Percentiles rank a stretch among this genome's conserved stretches.
These are phyloP conservation scores for Echeneis naucrates DNA, from an alignment of 2,797 vertebrate genomes.

Conservation along the genomic window DNA sequence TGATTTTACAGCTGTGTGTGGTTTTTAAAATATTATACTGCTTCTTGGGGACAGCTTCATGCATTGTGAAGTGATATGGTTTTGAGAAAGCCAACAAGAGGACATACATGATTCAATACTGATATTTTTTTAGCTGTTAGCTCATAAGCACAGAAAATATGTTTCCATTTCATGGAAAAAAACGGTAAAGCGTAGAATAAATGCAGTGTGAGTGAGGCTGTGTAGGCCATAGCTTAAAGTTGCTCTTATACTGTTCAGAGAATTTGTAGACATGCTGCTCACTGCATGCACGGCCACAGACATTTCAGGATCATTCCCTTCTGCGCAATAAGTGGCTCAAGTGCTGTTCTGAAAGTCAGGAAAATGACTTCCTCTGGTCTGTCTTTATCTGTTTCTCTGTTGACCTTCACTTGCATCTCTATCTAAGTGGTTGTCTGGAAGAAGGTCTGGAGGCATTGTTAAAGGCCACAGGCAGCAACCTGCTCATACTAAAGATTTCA, in stretches of 20 bases:
- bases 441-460: conserved; percentile 95
- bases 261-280: neutral
- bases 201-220: neutral
- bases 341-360: conserved; percentile 28
- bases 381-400: conserved; percentile 42
- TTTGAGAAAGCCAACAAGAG: conserved; percentile 21
- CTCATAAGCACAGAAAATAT: conserved; percentile 20
- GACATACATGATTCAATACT: conserved; percentile 13
- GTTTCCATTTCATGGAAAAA: conserved; percentile 30
- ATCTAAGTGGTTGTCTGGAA: conserved; percentile 93
- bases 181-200: neutral
- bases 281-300: conserved; percentile 3
- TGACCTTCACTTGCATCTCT: conserved; percentile 38
- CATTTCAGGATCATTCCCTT: conserved; percentile 9
- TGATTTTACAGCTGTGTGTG: neutral
- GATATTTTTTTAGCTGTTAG: conserved; percentile 12
- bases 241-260: neutral
- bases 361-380: conserved; percentile 33
- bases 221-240: neutral
- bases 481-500: conserved; percentile 96
- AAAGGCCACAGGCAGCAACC: conserved; percentile 95
- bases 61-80: conserved; percentile 4
- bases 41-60: neutral
- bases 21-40: neutral
- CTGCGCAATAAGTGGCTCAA: conserved; percentile 10